Evolutionary conservation across 1,140 invertebrate species (phyloP), one percentile per base, ranked within the genome.

Genomic region (Diabrotica virgifera): DNA sequence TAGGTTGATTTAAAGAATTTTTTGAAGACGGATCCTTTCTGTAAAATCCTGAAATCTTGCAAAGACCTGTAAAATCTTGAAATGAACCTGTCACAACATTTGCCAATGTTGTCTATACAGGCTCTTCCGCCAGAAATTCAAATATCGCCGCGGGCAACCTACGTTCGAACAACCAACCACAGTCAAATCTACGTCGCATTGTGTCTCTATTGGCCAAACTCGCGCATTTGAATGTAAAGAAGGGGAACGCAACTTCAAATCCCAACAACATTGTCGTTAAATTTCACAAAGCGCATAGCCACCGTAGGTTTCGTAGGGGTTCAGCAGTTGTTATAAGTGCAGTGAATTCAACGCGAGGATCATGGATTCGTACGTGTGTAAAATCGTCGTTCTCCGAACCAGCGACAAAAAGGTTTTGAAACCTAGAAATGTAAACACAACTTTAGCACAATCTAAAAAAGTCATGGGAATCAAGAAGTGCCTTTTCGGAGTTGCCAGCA

Each of bases 401-500:
- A 59, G 63, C 24, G 53, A 65, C 12, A 11, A 64, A 14, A 56
- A 63, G 9, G 36, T 67, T 13, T 58, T 68, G 36, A 58, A 64
- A 52, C 62, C 54, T 10, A 62, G 12, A 24, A 65, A 62, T 52
- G 10, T 63, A 4, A 52, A 59, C 36, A 59, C 60, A 5, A 62
- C 60, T 38, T 13, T 55, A 10, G 10, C 53, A 40, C 62, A 63
- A 62, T 51, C 55, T 40, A 11, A 37, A 7, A 50, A 46, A 14
- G 24, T 40, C 10, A 57, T 63, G 61, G 36, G 36, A 36, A 24
- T 62, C 5, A 71, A 68, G 61, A 70, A 67, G 52, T 74, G 72
- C 36, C 57, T 74, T 7, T 74, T 74, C 50, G 72, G 72, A 9
- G 56, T 68, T 36, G 52, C 66, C 12, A 60, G 67, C 50, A 62